Evolutionary conservation across 2,113 vertebrate species (phyloP), one percentile per base, ranked within the genome.

Genomic region (Glaucomys volans): DNA sequence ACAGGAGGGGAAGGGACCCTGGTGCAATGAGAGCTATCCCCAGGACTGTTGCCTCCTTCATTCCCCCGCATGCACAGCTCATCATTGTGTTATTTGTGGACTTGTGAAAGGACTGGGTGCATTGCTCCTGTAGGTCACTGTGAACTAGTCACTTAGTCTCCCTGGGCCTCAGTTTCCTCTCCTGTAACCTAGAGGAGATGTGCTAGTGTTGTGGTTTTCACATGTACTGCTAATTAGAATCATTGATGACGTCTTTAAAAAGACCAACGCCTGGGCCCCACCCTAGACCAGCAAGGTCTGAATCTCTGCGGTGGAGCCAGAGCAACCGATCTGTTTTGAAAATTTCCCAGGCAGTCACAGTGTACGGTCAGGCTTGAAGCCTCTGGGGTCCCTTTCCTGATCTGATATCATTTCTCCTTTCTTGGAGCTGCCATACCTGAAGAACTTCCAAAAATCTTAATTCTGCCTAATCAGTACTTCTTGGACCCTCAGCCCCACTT

Each of bases 1-100:
- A 52, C 47, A 50, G 77, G 52, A 20, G 50, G 8, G 47, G 9
- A 40, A 71, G 62, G 24, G n/a, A 81, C 22, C 16, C 30, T 37
- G 17, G 30, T 9, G 1, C 20, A 30, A 35, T 6, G 3, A 4
- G 32, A 14, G 32, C 16, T 12, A 14, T 42, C 59, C 20, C 28
- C 32, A 17, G 30, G 44, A 42, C 22, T 2, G 2, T 18, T 28
- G 32, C 22, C 32, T 30, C 13, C 13, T 62, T 11, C 44, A 13
- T 79, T 14, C 1, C 59, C 12, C 1, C 1, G 16, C 0, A 5
- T 24, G 82, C 7, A 40, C 24, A 62, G 0, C 3, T 40, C 79
- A 52, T 71, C 0, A 0, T 28, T 92, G 20, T 5, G 1, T 35
- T 62, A 28, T 16, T 35, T 85, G 12, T 22, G 10, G 71, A 62